Evolutionary conservation across 2,113 vertebrate genomes (phyloP).

Genomic region (Salvelinus alpinus): DNA sequence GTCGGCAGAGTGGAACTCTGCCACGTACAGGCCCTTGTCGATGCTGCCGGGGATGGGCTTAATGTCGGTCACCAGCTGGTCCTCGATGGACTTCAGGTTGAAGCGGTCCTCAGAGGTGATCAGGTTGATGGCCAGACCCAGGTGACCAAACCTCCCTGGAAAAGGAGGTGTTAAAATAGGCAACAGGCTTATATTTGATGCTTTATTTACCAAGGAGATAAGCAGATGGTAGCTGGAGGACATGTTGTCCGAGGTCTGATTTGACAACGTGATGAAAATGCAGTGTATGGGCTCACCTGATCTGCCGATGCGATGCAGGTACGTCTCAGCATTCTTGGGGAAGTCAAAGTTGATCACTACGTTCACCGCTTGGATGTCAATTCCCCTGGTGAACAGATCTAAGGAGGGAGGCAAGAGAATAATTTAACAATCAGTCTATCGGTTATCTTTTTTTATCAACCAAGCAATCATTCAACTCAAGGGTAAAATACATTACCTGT

Average conservation of each 20-base stretch:
- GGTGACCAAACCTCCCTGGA: constrained; percentile 71
- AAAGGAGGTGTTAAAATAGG: neutral
- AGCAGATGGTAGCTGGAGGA: no score
- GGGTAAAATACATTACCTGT: constrained; percentile 53
- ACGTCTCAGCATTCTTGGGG: constrained; percentile 74
- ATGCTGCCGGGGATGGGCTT: constrained; percentile 75
- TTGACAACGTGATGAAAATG: no score
- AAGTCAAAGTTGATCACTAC: constrained; percentile 77
- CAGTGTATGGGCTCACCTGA: constrained; percentile 55
- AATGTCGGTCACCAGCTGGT: constrained; percentile 74
- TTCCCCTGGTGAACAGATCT: constrained; percentile 76
- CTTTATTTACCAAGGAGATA: no score
- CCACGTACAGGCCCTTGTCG: constrained; percentile 76
- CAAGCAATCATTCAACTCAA: neutral
- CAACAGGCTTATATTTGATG: no score
- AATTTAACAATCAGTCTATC: neutral
- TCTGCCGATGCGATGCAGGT: constrained; percentile 73
- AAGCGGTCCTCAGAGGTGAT: constrained; percentile 75
- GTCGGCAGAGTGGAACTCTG: constrained; percentile 71
- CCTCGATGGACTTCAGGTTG: constrained; percentile 73
- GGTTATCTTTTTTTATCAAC: neutral
- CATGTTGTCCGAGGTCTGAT: neutral
- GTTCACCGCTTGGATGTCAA: constrained; percentile 76
- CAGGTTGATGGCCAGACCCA: constrained; percentile 74
- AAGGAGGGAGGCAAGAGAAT: constrained; percentile 6